Base-by-base conservation (phyloP, 1,140 invertebrate genomes). In the Thaumetopoea pityocampa region DNA sequence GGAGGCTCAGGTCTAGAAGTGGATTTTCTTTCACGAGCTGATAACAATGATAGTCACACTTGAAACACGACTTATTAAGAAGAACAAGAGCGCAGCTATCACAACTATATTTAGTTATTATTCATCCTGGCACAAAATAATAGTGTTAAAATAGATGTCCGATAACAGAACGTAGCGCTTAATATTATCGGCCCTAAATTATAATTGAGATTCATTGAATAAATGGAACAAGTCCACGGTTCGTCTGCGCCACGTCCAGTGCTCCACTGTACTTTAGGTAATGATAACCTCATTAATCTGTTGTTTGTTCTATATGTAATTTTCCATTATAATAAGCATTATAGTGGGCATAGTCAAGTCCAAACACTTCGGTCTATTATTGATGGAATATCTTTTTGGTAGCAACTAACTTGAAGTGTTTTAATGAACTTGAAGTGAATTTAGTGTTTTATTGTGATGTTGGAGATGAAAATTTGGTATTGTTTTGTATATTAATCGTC, bases 231-330 rank as follows among this genome's bases (percentile, higher is more conserved):
- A 49, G 44, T 61, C 51, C 51, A 54, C 49, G 54, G 33, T 29
- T 38, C 41, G 46, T 33, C 49, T 58, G 36, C 35, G 6, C 44
- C 49, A 49, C 57, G 58, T 60, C 58, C 52, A 56, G 35, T 48
- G 49, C 47, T 53, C 48, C 53, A 51, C 51, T 26, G 14, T 27
- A 18, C 34, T 40, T 32, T 41, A 49, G 32, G 37, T 56, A 45
- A 55, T 51, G 67, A 70, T 72, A 72, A 76, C 68, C 71, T 67
- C 62, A 47, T 62, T 63, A 59, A 61, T 67, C 43, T 43, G 43
- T 42, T 56, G 56, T 62, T 76, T 69, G 66, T 51, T 53, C 56
- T 60, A 45, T 26, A 38, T 52, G 57, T 67, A 62, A 72, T 67
- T 68, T 70, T 72, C 71, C 62, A 18, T 27, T 26, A 28, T 22